Evolutionary conservation across 1,140 invertebrate genomes (phyloP), one percentile per base, ranked within the genome.

Genomic region (Bombus sylvicola): DNA sequence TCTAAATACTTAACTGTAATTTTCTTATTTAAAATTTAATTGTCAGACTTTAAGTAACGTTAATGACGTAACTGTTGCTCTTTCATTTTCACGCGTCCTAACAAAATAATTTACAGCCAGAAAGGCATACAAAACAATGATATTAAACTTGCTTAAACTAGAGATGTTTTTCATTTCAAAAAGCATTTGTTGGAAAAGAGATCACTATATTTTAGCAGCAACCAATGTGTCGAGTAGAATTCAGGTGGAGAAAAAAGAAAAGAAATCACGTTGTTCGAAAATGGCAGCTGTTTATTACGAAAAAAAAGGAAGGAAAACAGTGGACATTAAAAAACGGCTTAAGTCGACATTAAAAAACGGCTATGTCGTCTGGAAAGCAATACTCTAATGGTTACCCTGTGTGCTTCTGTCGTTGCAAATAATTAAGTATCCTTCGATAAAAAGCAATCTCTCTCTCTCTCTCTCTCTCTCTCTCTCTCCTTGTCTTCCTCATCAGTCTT

Each of bases 221-320:
- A 62, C 28, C 10, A 62, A 62, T 13, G 28, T n/a, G 59, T 5
- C 59, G 28, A 28, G 28, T n/a, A 10, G 18, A 53, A 62, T n/a
- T n/a, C 28, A 62, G 59, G 59, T 62, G 59, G 28, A 69, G 9
- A 22, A 69, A 25, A 37, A 22, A 37, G 22, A 34, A 34, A 34
- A 66, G n/a, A 66, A 66, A 34, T 18, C 31, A 12, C 25, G 5
- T 28, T 12, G 28, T 84, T 83, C 64, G 18, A 87, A 76, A 85
- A 90, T 90, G 88, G 86, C 89, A 90, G 64, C 62, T 43, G 76
- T 90, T 90, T 89, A 90, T 90, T 89, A 66, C 5, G 47, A 47
- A 81, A 39, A 69, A 62, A 85, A 59, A 47, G 28, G 13, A 41
- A 31, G 53, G 57, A 57, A 68, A 88, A 47, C 37, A 77, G 79